Percentiles rank a stretch among this genome's conserved stretches.
phyloP scores from a whole-genome alignment of 2,113 vertebrate species.

The Hymenochirus boettgeri region DNA sequence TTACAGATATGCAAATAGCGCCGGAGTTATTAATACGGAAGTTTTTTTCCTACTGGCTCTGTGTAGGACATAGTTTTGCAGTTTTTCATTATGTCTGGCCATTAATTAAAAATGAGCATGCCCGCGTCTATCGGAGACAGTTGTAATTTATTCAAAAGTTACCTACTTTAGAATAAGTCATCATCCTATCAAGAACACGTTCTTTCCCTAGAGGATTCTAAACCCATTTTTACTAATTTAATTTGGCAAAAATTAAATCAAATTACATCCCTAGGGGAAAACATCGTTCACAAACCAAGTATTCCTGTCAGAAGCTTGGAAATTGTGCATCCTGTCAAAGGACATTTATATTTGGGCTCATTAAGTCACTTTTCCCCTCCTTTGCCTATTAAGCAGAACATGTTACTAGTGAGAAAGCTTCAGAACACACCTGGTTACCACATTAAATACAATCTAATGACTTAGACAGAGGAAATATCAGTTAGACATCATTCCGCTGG shows the following conservation, averaged over 20 bases:
- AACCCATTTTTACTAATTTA: slow-evolving; percentile 51
- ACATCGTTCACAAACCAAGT: slow-evolving; percentile 49
- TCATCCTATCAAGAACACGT: slow-evolving; percentile 40
- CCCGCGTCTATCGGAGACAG: slow-evolving; percentile 20
- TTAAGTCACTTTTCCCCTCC: slow-evolving; percentile 14
- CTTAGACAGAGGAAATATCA: slow-evolving; percentile 21
- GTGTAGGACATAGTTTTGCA: too few species aligned
- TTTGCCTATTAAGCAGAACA: slow-evolving; percentile 31
- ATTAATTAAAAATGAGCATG: slow-evolving; percentile 43
- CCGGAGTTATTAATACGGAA: too few species aligned
- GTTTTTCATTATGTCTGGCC: slow-evolving; percentile 40
- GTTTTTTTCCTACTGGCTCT: too few species aligned
- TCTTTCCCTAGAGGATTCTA: slow-evolving; percentile 25
- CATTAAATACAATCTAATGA: slow-evolving; percentile 6
- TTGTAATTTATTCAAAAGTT: slow-evolving; percentile 51
- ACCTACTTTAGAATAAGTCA: slow-evolving; percentile 50
- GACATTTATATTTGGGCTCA: slow-evolving; percentile 48
- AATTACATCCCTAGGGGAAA: slow-evolving; percentile 44
- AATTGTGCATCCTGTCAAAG: slow-evolving; percentile 35
- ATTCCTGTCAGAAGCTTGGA: slow-evolving; percentile 33
- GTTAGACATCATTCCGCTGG: not conserved
- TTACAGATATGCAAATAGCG: too few species aligned
- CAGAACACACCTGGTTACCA: slow-evolving; percentile 23
- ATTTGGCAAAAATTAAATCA: slow-evolving; percentile 50
- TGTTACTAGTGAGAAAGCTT: slow-evolving; percentile 20